These are phyloP conservation scores for Amphiura filiformis DNA, from an alignment of 35 echinoderm and acorn worm genomes.

Conservation along the genomic window DNA sequence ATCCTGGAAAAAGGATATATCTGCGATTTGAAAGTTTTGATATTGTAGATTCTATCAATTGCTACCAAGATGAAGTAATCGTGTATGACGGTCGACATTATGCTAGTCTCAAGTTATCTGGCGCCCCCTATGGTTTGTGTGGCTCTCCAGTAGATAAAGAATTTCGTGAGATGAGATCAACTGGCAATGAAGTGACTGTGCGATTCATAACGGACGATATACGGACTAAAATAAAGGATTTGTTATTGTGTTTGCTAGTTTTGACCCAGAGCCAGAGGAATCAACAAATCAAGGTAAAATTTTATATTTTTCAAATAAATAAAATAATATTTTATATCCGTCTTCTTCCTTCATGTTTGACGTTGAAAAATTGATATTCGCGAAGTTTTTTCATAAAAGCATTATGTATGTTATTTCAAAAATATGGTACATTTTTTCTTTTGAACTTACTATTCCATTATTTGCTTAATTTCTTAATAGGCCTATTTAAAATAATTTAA, in stretches of 20 bases:
- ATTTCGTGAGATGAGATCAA: slow-evolving; percentile 64
- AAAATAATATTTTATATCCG: background rate
- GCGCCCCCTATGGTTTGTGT: slow-evolving; percentile 77
- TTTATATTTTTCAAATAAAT: background rate
- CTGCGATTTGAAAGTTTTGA: slow-evolving; percentile 79
- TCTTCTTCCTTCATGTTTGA: background rate
- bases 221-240: slow-evolving; percentile 75
- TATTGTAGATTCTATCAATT: slow-evolving; percentile 73
- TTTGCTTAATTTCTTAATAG: no score
- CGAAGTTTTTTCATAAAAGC: background rate
- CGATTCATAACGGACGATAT: slow-evolving; percentile 87
- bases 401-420: no score
- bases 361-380: no score
- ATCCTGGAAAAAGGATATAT: slow-evolving; percentile 37
- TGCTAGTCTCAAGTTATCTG: slow-evolving; percentile 65
- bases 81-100: slow-evolving; percentile 74
- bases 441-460: no score
- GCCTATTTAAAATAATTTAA: no score
- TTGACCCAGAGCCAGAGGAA: slow-evolving; percentile 47
- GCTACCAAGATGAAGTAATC: slow-evolving; percentile 71
- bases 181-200: slow-evolving; percentile 81
- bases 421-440: no score
- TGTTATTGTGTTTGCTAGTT: slow-evolving; percentile 69
- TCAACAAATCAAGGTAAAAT: slow-evolving; percentile 19
- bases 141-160: slow-evolving; percentile 40